Evolutionary conservation across 2,888 invertebrate species (phyloP), one percentile per base, ranked within the genome.

Genomic region (Tenodera sinensis): DNA sequence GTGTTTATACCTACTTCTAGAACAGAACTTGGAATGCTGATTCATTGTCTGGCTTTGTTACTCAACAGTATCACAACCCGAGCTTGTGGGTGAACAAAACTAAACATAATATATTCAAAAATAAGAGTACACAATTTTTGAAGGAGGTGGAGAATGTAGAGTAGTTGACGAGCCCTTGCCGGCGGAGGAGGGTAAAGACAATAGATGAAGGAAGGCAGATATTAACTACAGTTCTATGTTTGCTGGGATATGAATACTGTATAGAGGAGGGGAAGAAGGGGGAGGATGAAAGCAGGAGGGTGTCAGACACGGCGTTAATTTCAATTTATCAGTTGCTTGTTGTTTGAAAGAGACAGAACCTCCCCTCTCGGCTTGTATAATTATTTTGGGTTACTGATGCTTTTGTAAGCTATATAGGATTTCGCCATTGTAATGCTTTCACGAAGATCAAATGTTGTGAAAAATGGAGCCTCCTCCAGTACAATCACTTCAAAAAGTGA

Each of bases 251-350:
- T 87, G 87, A 87, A 87, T 85, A 85, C 85, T 85, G 85, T 15
- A 85, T 87, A 42, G 82, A n/a, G 87, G 82, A 83, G 82, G n/a
- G 83, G 82, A n/a, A 30, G 34, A 87, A 34, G 30, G 25, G 87
- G 42, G 87, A 28, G 30, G 83, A 83, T 82, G 81, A 83, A 87
- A 83, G 87, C 82, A 87, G 87, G 83, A 86, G 87, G 87, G 87
- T 87, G 87, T 87, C 87, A 87, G 83, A 71, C 87, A 87, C 83
- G 82, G 83, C 87, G 87, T 87, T 87, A 87, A 87, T 87, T 87
- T 87, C 87, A 87, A 87, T 87, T 87, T 87, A 87, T 87, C 87
- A 87, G 87, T 87, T 87, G 82, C 87, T 83, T 87, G 86, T 86
- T 86, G 87, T 83, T 87, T 87, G 83, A 87, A 87, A 87, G 87